Conservation (phyloP, 1,140 invertebrate genomes). For the Penaeus japonicus region DNA sequence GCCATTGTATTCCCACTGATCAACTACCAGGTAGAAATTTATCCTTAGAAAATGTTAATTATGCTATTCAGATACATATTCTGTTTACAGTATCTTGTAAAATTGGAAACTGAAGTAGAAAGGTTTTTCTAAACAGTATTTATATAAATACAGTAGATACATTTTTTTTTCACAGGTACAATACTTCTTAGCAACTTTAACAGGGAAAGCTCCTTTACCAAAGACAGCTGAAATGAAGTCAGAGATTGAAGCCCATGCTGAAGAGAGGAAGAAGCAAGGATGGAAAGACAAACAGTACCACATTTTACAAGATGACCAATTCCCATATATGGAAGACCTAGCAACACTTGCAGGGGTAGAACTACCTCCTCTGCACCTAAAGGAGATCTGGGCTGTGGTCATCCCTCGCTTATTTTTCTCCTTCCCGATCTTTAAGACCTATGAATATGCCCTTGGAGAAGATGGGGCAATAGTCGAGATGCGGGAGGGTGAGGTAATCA, state of each 20-base stretch:
- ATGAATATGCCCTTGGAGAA: neutral
- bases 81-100: neutral
- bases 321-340: conserved; percentile 27
- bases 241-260: neutral
- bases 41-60: neutral
- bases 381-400: conserved; percentile 1
- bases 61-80: no score
- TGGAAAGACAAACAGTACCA: conserved; percentile 20
- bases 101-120: neutral
- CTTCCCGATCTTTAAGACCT: conserved; percentile 33
- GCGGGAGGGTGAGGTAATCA: neutral
- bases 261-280: conserved; percentile 1
- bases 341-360: conserved; percentile 14
- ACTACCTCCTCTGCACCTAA: neutral
- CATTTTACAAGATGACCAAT: neutral
- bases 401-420: conserved; percentile 16
- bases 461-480: conserved; percentile 25
- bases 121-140: neutral
- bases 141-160: neutral
- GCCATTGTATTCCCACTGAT: conserved; percentile 10
- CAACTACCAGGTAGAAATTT: conserved; percentile 29
- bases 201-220: neutral
- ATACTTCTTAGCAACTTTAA: conserved; percentile 30
- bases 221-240: conserved; percentile 14
- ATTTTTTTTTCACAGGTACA: conserved; percentile 10